These are phyloP conservation scores for Equus przewalskii DNA, from an alignment of 2,113 vertebrate species.

Conservation along the genomic window DNA sequence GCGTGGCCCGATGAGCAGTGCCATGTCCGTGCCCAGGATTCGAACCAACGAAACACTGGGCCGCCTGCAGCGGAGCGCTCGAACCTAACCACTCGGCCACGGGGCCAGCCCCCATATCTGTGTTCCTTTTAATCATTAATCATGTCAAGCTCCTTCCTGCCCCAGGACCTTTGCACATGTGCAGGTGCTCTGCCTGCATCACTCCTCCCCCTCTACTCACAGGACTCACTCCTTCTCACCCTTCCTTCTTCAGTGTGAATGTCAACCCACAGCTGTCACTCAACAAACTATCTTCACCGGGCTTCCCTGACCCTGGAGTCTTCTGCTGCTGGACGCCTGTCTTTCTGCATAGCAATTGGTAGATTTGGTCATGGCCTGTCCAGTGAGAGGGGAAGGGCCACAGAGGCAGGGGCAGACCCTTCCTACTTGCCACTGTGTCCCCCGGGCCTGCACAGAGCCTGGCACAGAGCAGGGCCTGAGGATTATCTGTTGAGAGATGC, in stretches of 20 bases:
- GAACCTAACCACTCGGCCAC: no score
- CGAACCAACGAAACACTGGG: no score
- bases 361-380: not conserved
- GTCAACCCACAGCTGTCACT: not conserved
- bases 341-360: not conserved
- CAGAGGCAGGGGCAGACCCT: not conserved
- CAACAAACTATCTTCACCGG: rapidly evolving
- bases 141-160: not conserved
- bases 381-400: not conserved
- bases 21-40: no score
- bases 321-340: not conserved
- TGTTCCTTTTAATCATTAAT: not conserved
- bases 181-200: not conserved
- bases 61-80: no score
- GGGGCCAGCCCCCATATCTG: not conserved
- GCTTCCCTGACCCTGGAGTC: rapidly evolving
- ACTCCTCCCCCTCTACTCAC: rapidly evolving
- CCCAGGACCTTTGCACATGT: not conserved
- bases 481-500: rapidly evolving
- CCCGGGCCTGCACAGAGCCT: not conserved
- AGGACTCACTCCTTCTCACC: not conserved
- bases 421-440: not conserved
- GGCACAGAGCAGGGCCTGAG: not conserved
- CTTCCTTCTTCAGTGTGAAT: rapidly evolving
- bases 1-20: no score